Percentiles rank a stretch among this genome's conserved stretches.
Conservation (phyloP, 1,140 invertebrate genomes). For the Zaprionus nigranus region DNA sequence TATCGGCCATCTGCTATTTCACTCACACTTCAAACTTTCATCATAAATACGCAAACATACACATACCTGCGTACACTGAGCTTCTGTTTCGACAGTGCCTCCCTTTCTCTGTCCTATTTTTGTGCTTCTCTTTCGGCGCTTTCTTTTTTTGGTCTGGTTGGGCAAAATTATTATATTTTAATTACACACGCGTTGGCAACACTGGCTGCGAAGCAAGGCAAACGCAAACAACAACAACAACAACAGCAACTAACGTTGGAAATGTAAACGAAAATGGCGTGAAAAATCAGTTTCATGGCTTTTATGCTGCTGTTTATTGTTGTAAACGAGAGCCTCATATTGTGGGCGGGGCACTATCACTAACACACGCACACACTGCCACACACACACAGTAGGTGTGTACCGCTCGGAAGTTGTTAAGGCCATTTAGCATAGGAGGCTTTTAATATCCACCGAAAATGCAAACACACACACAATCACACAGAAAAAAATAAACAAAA, state of each 20-base stretch:
- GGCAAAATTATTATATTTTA: constrained; percentile 81
- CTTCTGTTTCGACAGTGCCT: neutral
- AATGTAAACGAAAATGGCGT: constrained; percentile 83
- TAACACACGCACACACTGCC: constrained; percentile 10
- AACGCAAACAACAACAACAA: constrained; percentile 55
- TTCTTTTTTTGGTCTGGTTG: constrained; percentile 56
- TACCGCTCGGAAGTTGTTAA: constrained; percentile 71
- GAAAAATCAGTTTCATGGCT: constrained; percentile 83
- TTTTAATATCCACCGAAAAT: constrained; percentile 45
- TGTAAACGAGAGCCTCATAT: constrained; percentile 62
- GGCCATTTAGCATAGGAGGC: constrained; percentile 70
- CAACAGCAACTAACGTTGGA: constrained; percentile 48
- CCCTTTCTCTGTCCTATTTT: neutral
- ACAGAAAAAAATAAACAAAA: neutral
- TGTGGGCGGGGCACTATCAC: constrained; percentile 15
- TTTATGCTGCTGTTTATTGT: constrained; percentile 82
- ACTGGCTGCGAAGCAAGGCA: constrained; percentile 33
- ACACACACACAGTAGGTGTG: constrained; percentile 5
- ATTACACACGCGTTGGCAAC: constrained; percentile 73
- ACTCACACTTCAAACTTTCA: constrained; percentile 63
- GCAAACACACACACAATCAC: constrained; percentile 22
- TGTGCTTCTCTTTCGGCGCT: constrained; percentile 21
- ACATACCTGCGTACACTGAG: neutral
- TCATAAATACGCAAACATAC: constrained; percentile 62
- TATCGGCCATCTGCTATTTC: neutral